Percentiles rank a stretch among this genome's conserved stretches.
Evolutionary conservation across 2,888 invertebrate genomes (phyloP).

Genomic region (Chirona hameri): DNA sequence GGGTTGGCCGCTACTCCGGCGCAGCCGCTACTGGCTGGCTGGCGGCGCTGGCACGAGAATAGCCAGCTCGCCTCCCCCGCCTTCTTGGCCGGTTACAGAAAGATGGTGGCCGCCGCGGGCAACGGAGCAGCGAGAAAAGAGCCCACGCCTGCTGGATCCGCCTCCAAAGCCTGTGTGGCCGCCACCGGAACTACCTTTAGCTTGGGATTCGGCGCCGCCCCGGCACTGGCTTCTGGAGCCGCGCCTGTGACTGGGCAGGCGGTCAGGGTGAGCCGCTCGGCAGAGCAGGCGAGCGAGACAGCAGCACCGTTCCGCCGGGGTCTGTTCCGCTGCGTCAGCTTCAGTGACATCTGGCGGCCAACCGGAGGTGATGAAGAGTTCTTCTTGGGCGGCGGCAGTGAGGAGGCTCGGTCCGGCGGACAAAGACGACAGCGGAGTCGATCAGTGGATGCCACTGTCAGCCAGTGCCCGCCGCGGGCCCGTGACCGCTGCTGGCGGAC

Average conservation of each 20-base stretch:
- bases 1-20: background rate
- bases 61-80: background rate
- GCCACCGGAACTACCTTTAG: background rate
- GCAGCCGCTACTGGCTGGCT: background rate
- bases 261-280: background rate
- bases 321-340: slow-evolving; percentile 23
- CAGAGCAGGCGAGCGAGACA: background rate
- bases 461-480: background rate
- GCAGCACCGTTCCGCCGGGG: background rate
- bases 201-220: background rate
- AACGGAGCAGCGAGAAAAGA: background rate
- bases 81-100: background rate
- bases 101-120: background rate
- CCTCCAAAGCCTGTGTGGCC: background rate
- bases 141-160: background rate
- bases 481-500: background rate
- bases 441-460: too few species aligned
- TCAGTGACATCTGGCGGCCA: slow-evolving; percentile 25
- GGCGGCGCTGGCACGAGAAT: background rate
- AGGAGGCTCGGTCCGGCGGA: background rate
- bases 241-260: background rate
- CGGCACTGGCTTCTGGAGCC: background rate
- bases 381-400: background rate
- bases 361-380: background rate
- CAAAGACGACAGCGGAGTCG: too few species aligned